Evolutionary conservation across 2,113 vertebrate species (phyloP), one percentile per base, ranked within the genome.

Genomic region (Elgaria multicarinata): DNA sequence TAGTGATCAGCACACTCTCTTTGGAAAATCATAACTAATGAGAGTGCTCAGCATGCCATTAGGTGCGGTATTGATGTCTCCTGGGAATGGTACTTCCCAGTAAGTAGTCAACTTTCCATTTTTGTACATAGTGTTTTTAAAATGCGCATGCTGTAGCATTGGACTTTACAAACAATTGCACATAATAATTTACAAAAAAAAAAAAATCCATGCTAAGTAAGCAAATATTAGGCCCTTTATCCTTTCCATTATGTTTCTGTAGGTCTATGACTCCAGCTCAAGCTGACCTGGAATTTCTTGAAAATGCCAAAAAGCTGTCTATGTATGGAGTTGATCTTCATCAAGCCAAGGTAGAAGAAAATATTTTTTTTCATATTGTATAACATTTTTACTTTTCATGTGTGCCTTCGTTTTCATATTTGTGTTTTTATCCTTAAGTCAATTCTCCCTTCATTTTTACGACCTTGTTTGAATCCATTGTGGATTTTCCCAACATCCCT

Each of bases 261-360:
- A 99, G 99, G 91, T 98, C 98, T 28, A 99, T 99, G 98, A 99
- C 97, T 95, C 99, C 99, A 84, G 99, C 99, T 64, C 99, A 99
- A 93, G 98, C 99, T 91, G 99, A 99, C 93, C 93, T 99, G 96
- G 98, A 99, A 97, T 99, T 99, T 92, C 97, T 99, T 93, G 99
- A 99, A 96, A 99, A 99, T 91, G 99, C 99, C 93, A 99, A 99
- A 96, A 99, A 99, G 90, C 97, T 99, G 4, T 98, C 99, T 0
- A 99, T 99, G 99, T 99, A 99, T 42, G 99, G 99, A 72, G 98
- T 99, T 26, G 99, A 99, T 93, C 98, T 99, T 93, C 99, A 99
- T 94, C 98, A 98, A 92, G 99, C 98, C 90, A 99, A 99, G 98
- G 99, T 99, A 95, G 91, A 90, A 89, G 2, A 3, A 2, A n/a